Conservation (phyloP, 2,113 vertebrate genomes). For the Petrocephalus zakoni region DNA sequence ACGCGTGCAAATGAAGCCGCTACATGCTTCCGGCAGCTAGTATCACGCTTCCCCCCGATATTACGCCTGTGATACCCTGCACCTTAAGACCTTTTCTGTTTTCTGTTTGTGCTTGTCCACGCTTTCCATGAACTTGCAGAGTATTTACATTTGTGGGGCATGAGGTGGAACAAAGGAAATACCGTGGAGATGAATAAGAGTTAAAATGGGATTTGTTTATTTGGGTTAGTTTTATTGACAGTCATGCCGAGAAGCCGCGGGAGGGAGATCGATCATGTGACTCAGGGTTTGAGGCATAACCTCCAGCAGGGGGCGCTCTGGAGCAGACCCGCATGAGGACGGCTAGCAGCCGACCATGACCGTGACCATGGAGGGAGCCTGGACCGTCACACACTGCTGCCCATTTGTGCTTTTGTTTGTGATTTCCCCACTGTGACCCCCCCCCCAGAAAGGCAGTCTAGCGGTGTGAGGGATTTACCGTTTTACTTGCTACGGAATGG, state of each 20-base stretch:
- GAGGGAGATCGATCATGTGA: background rate
- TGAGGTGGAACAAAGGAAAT: background rate
- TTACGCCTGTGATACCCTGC: background rate
- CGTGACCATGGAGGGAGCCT: background rate
- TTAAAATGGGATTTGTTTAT: background rate
- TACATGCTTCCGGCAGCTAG: no score
- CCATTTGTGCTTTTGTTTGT: background rate
- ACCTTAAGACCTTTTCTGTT: background rate
- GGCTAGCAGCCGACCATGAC: background rate
- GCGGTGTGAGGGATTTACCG: background rate
- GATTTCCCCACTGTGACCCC: background rate
- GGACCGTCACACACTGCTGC: background rate
- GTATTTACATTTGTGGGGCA: background rate
- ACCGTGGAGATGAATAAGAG: background rate
- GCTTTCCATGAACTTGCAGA: no score
- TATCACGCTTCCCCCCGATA: no score
- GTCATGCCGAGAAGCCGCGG: background rate
- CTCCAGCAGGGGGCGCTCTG: background rate
- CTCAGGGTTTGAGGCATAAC: background rate
- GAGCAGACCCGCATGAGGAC: background rate
- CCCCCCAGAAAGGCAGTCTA: background rate
- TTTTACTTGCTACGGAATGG: conserved; percentile 3
- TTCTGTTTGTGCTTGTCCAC: background rate
- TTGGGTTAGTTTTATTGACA: background rate
- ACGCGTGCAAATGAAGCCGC: background rate